These are phyloP conservation scores for Hippolais icterina DNA, from an alignment of 2,113 vertebrate genomes.

Conservation along the genomic window DNA sequence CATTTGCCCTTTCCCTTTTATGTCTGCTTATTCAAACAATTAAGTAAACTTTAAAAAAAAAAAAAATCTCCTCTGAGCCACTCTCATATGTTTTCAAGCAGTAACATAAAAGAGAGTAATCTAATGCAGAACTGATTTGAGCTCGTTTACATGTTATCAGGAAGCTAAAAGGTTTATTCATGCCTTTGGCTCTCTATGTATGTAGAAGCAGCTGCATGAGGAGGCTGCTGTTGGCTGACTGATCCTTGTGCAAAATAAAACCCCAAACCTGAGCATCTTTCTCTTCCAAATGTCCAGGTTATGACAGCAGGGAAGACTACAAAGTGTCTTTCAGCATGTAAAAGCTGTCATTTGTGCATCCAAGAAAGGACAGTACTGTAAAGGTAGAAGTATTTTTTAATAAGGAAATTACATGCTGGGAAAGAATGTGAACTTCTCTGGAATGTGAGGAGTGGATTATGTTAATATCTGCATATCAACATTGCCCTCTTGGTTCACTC, in stretches of 20 bases:
- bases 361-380: neutral
- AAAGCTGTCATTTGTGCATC: neutral
- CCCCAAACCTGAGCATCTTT: neutral
- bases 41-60: neutral
- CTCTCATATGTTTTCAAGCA: neutral
- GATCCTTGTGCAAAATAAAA: neutral
- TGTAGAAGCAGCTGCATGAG: neutral
- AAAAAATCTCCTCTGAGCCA: neutral
- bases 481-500: neutral
- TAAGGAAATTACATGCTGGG: neutral
- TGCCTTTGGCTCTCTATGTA: neutral
- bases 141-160: neutral
- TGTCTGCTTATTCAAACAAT: neutral
- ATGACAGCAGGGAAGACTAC: neutral
- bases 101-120: conserved; percentile 6
- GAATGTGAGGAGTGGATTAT: neutral
- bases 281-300: neutral
- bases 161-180: conserved; percentile 11
- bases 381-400: neutral
- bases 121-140: conserved; percentile 1
- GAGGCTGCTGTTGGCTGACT: neutral
- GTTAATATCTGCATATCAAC: neutral
- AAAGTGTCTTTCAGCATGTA: neutral
- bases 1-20: neutral
- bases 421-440: neutral